Conservation (phyloP, 2,797 vertebrate species). For the Champsocephalus gunnari region DNA sequence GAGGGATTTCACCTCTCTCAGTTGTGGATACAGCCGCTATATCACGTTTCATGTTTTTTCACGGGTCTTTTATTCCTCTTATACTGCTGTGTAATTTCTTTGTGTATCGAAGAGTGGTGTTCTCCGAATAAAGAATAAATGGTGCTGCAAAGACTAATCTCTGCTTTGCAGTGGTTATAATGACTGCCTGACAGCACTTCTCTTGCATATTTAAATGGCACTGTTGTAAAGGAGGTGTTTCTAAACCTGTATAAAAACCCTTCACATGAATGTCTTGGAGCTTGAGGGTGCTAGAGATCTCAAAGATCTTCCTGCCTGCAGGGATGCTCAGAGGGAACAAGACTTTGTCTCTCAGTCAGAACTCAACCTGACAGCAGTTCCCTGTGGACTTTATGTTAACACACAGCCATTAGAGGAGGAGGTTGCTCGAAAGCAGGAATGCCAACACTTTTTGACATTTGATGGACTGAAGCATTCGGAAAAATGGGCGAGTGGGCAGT, state of each 20-base stretch:
- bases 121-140: background rate
- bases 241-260: conserved; percentile 24
- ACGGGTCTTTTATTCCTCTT: conserved; percentile 5
- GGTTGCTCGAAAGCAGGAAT: conserved; percentile 4
- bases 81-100: conserved; percentile 7
- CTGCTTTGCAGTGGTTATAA: conserved; percentile 29
- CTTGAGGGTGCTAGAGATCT: conserved; percentile 21
- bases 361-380: conserved; percentile 41
- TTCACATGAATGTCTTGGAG: background rate
- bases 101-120: conserved; percentile 1
- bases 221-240: conserved; percentile 21
- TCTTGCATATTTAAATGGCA: conserved; percentile 11
- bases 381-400: conserved; percentile 23
- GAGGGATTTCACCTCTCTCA: conserved; percentile 19
- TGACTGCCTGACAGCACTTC: background rate
- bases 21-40: conserved; percentile 9
- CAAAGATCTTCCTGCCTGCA: conserved; percentile 20
- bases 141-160: conserved; percentile 18
- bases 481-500: background rate
- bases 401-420: conserved; percentile 31
- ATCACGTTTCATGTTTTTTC: conserved; percentile 28
- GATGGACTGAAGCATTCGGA: conserved; percentile 21
- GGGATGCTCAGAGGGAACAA: conserved; percentile 9
- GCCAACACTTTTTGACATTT: conserved; percentile 32
- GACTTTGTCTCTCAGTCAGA: conserved; percentile 22